Percentiles rank a stretch among this genome's conserved stretches.
Conservation (phyloP, 2,888 invertebrate species). For the Keiferia lycopersicella region DNA sequence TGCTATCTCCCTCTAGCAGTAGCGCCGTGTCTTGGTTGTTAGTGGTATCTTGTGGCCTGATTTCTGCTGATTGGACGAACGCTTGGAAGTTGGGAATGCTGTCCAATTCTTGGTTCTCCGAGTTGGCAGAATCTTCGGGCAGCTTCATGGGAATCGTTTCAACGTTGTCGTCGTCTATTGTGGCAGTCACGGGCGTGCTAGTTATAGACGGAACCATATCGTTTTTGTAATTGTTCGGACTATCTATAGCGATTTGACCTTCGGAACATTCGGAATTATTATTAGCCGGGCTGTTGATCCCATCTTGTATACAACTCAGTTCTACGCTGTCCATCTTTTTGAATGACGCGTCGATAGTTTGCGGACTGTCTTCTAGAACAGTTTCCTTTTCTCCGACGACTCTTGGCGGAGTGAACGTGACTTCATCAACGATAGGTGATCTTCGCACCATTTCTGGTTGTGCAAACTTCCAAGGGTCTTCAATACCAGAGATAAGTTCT, state of each 20-base stretch:
- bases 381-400: constrained; percentile 36
- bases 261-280: constrained; percentile 36
- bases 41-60: constrained; percentile 58
- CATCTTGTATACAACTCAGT: constrained; percentile 60
- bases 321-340: constrained; percentile 72
- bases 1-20: constrained; percentile 53
- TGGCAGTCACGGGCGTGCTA: constrained; percentile 61
- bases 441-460: constrained; percentile 66
- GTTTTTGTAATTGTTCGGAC: constrained; percentile 52
- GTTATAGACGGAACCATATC: constrained; percentile 61
- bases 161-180: constrained; percentile 38
- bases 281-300: constrained; percentile 30
- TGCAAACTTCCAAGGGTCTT: constrained; percentile 61
- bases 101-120: constrained; percentile 42
- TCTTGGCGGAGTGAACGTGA: constrained; percentile 51
- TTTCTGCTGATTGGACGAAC: constrained; percentile 61
- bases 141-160: constrained; percentile 50
- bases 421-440: constrained; percentile 53
- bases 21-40: constrained; percentile 45
- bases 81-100: constrained; percentile 54
- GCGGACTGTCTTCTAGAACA: constrained; percentile 44
- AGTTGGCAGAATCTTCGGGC: constrained; percentile 37
- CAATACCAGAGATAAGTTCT: constrained; percentile 55
- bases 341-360: constrained; percentile 45
- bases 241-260: constrained; percentile 44